phyloP scores from a whole-genome alignment of 2,797 vertebrate species.

The Potorous gilbertii region DNA sequence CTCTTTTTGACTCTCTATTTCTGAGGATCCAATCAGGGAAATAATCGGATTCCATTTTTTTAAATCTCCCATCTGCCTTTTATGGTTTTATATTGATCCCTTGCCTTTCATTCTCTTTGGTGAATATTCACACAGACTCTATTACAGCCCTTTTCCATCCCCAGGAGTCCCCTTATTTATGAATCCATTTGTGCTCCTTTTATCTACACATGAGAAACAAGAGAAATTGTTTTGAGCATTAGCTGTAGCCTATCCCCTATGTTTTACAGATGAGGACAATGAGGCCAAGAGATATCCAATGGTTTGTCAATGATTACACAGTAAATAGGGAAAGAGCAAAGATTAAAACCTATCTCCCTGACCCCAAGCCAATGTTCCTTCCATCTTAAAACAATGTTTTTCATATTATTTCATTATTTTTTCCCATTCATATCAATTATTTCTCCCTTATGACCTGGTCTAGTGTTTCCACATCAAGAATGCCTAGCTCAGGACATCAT shows the following conservation, averaged over 20 bases:
- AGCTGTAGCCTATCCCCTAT: not conserved
- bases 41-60: too few species aligned
- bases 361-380: not conserved
- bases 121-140: not conserved
- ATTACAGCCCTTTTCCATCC: not conserved
- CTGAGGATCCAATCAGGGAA: too few species aligned
- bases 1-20: too few species aligned
- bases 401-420: not conserved
- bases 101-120: not conserved
- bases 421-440: not conserved
- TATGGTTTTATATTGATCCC: too few species aligned
- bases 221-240: not conserved
- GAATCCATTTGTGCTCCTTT: not conserved
- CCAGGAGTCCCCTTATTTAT: not conserved
- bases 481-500: not conserved
- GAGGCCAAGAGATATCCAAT: not conserved
- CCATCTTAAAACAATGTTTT: not conserved
- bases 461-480: not conserved
- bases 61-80: too few species aligned
- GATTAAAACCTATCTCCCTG: not conserved
- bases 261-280: not conserved
- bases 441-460: not conserved
- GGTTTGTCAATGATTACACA: constrained; percentile 29
- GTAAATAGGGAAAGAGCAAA: not conserved
- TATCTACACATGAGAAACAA: not conserved